A percentile compares a stretch with the other conserved stretches of the same genome.
phyloP scores from a whole-genome alignment of 2,888 invertebrate genomes.

The Gisinianus flammeolus region DNA sequence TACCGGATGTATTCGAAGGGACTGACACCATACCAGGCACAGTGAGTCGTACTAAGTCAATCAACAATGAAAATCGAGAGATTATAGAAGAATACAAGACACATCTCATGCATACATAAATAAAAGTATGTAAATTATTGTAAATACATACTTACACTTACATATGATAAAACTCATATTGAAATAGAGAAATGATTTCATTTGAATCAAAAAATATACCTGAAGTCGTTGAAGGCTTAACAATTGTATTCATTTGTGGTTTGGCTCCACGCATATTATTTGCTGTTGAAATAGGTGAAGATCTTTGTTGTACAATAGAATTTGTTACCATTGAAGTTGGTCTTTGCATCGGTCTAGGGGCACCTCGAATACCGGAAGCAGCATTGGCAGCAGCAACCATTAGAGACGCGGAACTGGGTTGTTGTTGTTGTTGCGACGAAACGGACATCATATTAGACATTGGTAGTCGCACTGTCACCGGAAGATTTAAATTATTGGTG shows the following conservation, averaged over 20 bases:
- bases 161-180: no score
- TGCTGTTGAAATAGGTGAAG: constrained; percentile 25
- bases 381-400: constrained; percentile 35
- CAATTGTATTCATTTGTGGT: constrained; percentile 12
- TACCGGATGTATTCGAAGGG: no score
- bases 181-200: no score
- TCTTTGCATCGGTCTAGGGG: constrained; percentile 9
- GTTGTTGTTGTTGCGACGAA: constrained; percentile 14
- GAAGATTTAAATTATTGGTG: constrained; percentile 37
- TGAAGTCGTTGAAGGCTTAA: no score
- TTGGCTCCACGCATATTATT: background rate
- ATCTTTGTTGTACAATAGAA: constrained; percentile 44
- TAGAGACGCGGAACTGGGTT: constrained; percentile 14
- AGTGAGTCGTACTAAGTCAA: no score
- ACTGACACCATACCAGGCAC: no score
- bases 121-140: background rate
- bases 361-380: constrained; percentile 36
- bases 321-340: constrained; percentile 40
- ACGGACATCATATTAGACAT: constrained; percentile 44
- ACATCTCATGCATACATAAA: no score
- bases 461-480: constrained; percentile 53
- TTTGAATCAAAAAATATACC: no score
- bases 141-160: background rate
- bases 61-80: no score
- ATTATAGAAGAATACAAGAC: no score